Evolutionary conservation across 1,140 invertebrate genomes (phyloP), one percentile per base, ranked within the genome.

Genomic region (Drosophila chauvacae): DNA sequence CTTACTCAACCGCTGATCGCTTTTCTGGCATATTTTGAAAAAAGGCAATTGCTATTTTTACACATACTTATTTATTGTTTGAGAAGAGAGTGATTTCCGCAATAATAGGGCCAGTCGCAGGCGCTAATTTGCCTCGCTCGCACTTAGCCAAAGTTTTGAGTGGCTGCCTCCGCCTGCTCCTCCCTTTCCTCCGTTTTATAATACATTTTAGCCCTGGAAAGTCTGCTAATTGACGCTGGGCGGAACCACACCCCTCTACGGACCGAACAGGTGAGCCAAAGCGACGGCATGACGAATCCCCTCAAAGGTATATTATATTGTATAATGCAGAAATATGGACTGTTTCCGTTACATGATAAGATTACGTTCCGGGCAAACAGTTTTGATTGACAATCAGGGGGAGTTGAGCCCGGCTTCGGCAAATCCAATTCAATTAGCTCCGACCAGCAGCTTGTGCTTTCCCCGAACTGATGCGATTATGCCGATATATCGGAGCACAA

Each of bases 381-480:
- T 42, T 69, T 69, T 44, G 51, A 59, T 70, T 51, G 51, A 66
- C 77, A 85, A 77, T 68, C 65, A 80, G 28, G 28, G 60, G 45
- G 56, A 62, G 71, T 23, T 58, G 33, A 74, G 68, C 65, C 26
- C 26, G 53, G 65, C 61, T 77, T 45, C 47, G 41, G 57, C 51
- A 81, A 86, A 76, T 73, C 82, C 82, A 66, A 86, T 86, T 86
- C 70, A 86, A 86, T 86, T 86, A 86, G 70, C 70, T 76, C 37
- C 48, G 59, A 50, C 69, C 68, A 57, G 28, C 68, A 71, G 69
- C 48, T 71, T 41, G 30, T 35, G 51, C 33, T 41, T 50, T 59
- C 33, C 28, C 37, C 57, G 20, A 45, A 57, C 48, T 72, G 50
- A 71, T 73, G 70, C 42, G 53, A 60, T 71, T 50, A 47, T 83